Evolutionary conservation across 2,797 vertebrate genomes (phyloP), one percentile per base, ranked within the genome.

Genomic region (Clarias laeviceps): DNA sequence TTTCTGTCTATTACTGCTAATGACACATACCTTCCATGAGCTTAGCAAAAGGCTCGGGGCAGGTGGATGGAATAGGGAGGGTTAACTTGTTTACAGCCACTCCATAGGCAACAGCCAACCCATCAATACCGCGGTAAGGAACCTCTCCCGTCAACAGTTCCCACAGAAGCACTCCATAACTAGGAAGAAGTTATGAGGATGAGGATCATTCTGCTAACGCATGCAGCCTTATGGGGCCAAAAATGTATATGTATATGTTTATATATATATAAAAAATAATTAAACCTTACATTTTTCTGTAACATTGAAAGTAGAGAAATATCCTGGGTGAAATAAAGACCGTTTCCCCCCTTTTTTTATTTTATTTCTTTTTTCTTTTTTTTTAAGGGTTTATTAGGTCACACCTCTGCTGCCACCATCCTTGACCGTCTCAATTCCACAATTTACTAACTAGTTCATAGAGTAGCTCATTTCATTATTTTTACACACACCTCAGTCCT

Each of bases 61-160:
- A 99, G 82, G 97, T 99, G 86, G 98, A 98, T 61, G 97, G 98
- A 90, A 99, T 97, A 15, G 98, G 97, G 88, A 99, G 92, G 6
- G 97, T 98, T 89, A 99, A 94, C 82, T 98, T 99, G 93, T 98
- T 99, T 89, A 98, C 97, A 0, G 98, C 98, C 62, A 99, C 97
- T 2, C 97, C 97, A 0, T 99, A 99, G 65, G 97, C 98, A 87
- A 99, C 97, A 20, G 98, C 97, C 37, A 99, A 95, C 45, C 97
- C 97, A 0, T 99, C 97, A n/a, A 99, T 99, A 88, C 98, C 97
- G 20, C 97, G 96, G 84, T 99, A 99, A 1, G 98, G 98, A 76
- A 98, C 97, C 90, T 99, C 97, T 80, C 98, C 98, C 0, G 97
- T 99, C 89, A 99, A 94, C 93, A 99, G 93, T 93, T 98, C 97